Conservation (phyloP, 2,113 vertebrate genomes). For the Trichechus manatus region DNA sequence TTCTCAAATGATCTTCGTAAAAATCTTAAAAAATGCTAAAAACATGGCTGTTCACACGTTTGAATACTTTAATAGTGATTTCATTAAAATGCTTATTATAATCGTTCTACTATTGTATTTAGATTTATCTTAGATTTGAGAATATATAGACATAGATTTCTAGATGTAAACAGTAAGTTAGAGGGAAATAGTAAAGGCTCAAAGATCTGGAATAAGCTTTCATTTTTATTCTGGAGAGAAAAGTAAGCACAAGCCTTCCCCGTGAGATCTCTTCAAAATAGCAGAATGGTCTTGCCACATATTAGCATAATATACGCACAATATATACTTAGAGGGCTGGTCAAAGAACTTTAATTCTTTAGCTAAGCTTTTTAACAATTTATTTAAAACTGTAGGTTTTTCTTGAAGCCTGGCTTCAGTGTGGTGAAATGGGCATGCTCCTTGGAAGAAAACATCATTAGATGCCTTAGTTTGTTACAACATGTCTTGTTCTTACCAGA, state of each 20-base stretch:
- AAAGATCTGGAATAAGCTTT: background rate
- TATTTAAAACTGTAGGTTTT: background rate
- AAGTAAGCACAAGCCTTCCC: background rate
- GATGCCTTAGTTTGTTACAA: background rate
- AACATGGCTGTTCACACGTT: constrained; percentile 29
- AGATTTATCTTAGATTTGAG: constrained; percentile 51
- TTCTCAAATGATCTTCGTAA: constrained; percentile 65
- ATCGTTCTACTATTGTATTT: constrained; percentile 70
- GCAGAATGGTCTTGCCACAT: background rate
- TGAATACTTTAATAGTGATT: constrained; percentile 30
- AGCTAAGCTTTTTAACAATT: background rate
- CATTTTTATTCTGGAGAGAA: background rate
- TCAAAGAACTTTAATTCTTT: background rate
- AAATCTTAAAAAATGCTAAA: constrained; percentile 45
- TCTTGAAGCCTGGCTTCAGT: background rate
- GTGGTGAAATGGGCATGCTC: background rate
- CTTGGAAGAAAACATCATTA: background rate
- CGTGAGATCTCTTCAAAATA: background rate
- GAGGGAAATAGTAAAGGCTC: background rate
- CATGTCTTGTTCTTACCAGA: background rate
- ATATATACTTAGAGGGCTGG: background rate
- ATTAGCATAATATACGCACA: background rate
- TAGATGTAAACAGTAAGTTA: background rate
- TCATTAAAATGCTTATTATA: constrained; percentile 72
- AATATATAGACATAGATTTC: background rate